Conservation (phyloP, 2,797 vertebrate species). For the Parauchenoglanis punctatus region DNA sequence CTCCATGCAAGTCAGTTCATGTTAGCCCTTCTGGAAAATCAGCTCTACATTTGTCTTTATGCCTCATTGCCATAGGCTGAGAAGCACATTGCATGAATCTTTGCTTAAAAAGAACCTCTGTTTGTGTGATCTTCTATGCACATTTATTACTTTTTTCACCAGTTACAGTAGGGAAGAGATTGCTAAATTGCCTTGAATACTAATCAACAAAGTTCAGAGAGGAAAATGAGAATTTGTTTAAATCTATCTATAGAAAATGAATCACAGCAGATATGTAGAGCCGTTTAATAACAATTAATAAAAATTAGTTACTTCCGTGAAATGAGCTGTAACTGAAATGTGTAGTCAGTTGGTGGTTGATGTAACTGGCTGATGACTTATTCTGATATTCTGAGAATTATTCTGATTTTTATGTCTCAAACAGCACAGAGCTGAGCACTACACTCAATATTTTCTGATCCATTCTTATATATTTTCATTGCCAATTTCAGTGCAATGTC, state of each 20-base stretch:
- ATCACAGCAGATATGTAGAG: neutral
- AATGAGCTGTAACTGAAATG: neutral
- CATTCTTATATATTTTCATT: neutral
- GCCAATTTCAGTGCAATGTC: neutral
- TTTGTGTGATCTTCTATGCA: conserved; percentile 57
- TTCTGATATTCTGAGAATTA: neutral
- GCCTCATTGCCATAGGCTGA: conserved; percentile 66
- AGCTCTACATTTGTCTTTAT: conserved; percentile 70
- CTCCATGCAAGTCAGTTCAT: conserved; percentile 60
- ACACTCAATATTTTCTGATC: neutral
- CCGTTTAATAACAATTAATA: neutral
- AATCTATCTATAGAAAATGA: neutral
- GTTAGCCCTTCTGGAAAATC: conserved; percentile 66
- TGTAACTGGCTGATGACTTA: neutral
- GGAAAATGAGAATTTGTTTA: neutral
- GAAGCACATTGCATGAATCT: conserved; percentile 46
- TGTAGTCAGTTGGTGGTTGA: no score
- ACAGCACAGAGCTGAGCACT: neutral
- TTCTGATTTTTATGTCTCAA: no score
- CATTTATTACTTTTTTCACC: conserved; percentile 59
- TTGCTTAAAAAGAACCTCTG: conserved; percentile 63
- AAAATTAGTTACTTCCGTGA: neutral
- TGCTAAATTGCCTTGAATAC: neutral
- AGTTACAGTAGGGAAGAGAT: conserved; percentile 32
- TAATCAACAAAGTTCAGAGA: neutral